A percentile compares a stretch with the other conserved stretches of the same genome.
These are phyloP conservation scores for Apeltes quadracus DNA, from an alignment of 2,113 vertebrate genomes.

Conservation along the genomic window DNA sequence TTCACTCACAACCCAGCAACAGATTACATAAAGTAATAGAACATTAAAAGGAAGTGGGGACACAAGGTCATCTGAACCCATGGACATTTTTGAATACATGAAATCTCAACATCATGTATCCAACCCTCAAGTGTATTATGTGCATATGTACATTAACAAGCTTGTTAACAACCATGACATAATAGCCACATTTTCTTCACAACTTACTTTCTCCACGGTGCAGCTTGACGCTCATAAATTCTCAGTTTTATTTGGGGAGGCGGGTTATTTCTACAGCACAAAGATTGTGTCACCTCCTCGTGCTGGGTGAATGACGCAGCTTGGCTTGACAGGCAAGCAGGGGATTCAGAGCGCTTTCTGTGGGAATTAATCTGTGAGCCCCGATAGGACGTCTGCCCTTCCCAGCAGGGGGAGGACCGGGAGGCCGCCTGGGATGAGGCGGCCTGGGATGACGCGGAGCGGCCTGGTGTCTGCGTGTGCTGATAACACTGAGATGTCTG, in stretches of 20 bases:
- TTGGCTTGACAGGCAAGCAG: slow-evolving; percentile 33
- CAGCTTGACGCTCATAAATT: slow-evolving; percentile 4
- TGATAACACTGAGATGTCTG: slow-evolving; percentile 31
- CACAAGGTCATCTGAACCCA: background rate
- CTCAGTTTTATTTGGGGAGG: slow-evolving; percentile 19
- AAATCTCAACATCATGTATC: background rate
- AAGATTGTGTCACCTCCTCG: background rate
- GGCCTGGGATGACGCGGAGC: slow-evolving; percentile 31
- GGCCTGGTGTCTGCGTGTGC: slow-evolving; percentile 22
- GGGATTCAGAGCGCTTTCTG: slow-evolving; percentile 16
- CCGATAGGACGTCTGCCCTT: slow-evolving; percentile 24
- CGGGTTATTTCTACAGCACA: background rate
- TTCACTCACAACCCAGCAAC: slow-evolving; percentile 2
- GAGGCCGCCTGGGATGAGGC: slow-evolving; percentile 30
- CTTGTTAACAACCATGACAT: background rate
- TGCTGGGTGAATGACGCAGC: slow-evolving; percentile 32
- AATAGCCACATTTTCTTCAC: background rate
- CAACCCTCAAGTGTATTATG: background rate
- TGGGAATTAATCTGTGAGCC: slow-evolving; percentile 40
- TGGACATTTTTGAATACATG: background rate
- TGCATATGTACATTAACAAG: background rate
- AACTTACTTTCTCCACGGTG: slow-evolving; percentile 50
- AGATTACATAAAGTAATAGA: background rate
- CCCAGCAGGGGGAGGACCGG: slow-evolving; percentile 30
- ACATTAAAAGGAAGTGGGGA: background rate